Conservation (phyloP, 2,888 invertebrate species). For the Mellilla xanthometata region DNA sequence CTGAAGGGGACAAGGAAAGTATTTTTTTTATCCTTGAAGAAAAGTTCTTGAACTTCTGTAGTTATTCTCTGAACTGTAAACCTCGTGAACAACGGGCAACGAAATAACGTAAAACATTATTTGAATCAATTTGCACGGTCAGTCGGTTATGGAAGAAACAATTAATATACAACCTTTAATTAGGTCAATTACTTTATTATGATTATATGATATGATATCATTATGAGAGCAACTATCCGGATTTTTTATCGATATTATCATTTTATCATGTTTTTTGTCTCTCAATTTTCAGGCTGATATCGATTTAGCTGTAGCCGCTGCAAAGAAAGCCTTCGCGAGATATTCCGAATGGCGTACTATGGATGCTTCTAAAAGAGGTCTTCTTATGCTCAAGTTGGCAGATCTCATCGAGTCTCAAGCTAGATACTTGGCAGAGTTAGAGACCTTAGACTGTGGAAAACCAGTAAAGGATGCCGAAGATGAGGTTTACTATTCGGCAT, state of each 20-base stretch:
- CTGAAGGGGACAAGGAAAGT: conserved; percentile 91
- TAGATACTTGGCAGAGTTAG: conserved; percentile 90
- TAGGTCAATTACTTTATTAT: too few relatives aligned
- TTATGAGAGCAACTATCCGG: too few relatives aligned
- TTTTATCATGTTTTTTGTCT: too few relatives aligned
- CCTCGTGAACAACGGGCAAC: too few relatives aligned
- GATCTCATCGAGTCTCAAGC: conserved; percentile 90
- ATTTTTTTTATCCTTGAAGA: background rate
- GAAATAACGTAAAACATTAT: too few relatives aligned
- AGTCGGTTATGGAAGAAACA: too few relatives aligned
- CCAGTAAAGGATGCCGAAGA: conserved; percentile 88
- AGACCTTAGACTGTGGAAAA: conserved; percentile 97
- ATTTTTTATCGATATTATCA: too few relatives aligned
- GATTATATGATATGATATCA: too few relatives aligned
- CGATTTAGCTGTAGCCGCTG: conserved; percentile 90
- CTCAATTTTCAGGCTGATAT: conserved; percentile 88
- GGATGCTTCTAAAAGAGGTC: conserved; percentile 91
- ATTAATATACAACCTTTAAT: too few relatives aligned
- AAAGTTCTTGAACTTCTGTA: too few relatives aligned
- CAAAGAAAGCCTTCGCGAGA: conserved; percentile 88
- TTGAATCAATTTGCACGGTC: too few relatives aligned
- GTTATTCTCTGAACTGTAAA: too few relatives aligned
- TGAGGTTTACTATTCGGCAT: conserved; percentile 85
- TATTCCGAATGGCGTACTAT: conserved; percentile 90
- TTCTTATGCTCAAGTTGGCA: conserved; percentile 87